Base-by-base conservation (phyloP, 2,888 invertebrate species). In the Prosapia bicincta region DNA sequence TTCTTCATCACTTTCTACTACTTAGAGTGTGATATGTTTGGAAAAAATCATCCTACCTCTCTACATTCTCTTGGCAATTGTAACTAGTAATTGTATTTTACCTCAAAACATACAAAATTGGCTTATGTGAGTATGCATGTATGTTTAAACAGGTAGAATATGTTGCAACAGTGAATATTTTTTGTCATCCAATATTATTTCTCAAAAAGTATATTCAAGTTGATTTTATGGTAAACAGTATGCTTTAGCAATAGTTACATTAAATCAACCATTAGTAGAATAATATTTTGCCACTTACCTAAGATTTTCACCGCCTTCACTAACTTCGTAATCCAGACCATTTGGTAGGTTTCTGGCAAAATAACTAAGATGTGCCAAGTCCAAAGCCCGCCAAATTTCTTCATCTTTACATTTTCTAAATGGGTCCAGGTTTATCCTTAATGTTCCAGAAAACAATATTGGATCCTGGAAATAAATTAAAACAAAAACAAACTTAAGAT, bases 401-500 rank as follows among this genome's bases (percentile, higher is more conserved):
- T 83, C 85, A 80, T 90, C 89, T 0, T 83, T 80, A 80, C 86
- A 83, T 43, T 79, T 78, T 68, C 83, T 81, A 79, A 88, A 87
- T 0, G 90, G 90, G 82, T 90, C 90, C 77, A 90, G 82, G 81
- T 90, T 90, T 82, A 87, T 83, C 25, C 89, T 83, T 32, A 90
- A 81, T 3, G 86, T 85, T 32, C 89, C 89, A 25, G 88, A 88
- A 82, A 90, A 89, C 54, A 90, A 83, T 0, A 89, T 87, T 3
- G 89, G 89, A 79, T 90, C 89, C 85, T 89, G 82, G 20, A 54
- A 76, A 68, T 23, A 69, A 15, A 6, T 30, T 26, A n/a, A n/a
- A n/a, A n/a, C n/a, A n/a, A n/a, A n/a, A n/a, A n/a, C n/a, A n/a
- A n/a, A n/a, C n/a, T n/a, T n/a, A n/a, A n/a, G n/a, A n/a, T n/a